Base-by-base conservation (phyloP, 2,888 invertebrate genomes). In the Aleiodes testaceus region DNA sequence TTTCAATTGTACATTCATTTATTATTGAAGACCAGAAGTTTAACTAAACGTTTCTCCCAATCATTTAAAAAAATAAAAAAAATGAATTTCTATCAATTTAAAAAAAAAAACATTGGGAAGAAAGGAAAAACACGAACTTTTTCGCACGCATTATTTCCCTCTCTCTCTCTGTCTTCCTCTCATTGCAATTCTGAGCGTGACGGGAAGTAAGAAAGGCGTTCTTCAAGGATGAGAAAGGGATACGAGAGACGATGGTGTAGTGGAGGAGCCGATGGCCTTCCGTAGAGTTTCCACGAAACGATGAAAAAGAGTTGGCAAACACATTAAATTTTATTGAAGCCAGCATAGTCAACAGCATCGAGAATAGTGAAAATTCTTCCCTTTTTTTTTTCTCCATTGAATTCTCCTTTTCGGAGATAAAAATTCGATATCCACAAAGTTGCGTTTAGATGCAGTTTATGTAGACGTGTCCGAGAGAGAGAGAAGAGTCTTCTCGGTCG, bases 181-280 rank as follows among this genome's bases (percentile, higher is more conserved):
- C 49, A 59, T 66, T 50, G 69, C 65, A 45, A 63, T 72, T 55
- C 68, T 67, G 75, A 75, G 76, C 76, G 75, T 76, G 75, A 76
- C 75, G 75, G 75, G 75, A 76, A 76, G 75, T 75, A 68, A 59
- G 61, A 68, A 59, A 61, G 68, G 61, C 49, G 49, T 49, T 68
- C 59, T 74, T 76, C 76, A 76, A 76, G 76, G 76, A 75, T 76
- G 76, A 75, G 76, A 76, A 76, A 72, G 69, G 75, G 73, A 69
- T 73, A 72, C 59, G 44, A 50, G 50, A 67, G 71, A 52, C 66
- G 69, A 50, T 45, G 30, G 22, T 36, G 11, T 26, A 64, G 44
- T 63, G 50, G 30, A 47, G 16, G 65, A 53, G 55, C 61, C 50
- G 61, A 67, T 52, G 67, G 47, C 16, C 18, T 66, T 63, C 53